Conservation (phyloP, 2,888 invertebrate species). For the Ctena decussata region DNA sequence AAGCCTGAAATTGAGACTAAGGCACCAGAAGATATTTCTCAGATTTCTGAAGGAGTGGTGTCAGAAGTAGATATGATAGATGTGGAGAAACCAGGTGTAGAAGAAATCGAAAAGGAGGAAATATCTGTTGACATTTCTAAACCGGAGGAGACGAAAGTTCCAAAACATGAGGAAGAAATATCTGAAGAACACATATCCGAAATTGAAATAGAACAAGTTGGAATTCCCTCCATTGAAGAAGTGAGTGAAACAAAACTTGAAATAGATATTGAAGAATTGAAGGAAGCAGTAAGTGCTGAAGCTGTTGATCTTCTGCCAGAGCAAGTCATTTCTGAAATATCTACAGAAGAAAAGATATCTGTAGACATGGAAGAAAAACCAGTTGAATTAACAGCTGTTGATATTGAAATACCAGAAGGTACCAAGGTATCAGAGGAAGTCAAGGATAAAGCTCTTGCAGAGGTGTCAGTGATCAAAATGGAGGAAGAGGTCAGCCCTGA, state of each 20-base stretch:
- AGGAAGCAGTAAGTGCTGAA: no score
- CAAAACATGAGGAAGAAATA: slow-evolving; percentile 2
- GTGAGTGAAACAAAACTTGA: background rate
- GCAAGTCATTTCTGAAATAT: no score
- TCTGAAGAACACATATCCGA: slow-evolving; percentile 5
- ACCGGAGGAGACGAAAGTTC: background rate
- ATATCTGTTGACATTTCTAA: background rate
- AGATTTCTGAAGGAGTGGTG: slow-evolving; percentile 2
- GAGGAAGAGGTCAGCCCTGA: no score
- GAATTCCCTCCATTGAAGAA: background rate
- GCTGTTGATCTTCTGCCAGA: no score
- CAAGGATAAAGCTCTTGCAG: no score
- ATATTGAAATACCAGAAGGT: slow-evolving; percentile 57
- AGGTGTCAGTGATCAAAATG: no score
- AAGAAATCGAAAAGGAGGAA: slow-evolving; percentile 24
- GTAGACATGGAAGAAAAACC: background rate
- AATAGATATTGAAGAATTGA: background rate
- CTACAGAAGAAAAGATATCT: no score
- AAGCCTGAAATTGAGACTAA: slow-evolving; percentile 5
- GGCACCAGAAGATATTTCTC: slow-evolving; percentile 16
- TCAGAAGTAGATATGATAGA: background rate
- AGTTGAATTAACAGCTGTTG: slow-evolving; percentile 83
- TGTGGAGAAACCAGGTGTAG: slow-evolving; percentile 16
- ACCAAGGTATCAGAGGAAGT: no score
- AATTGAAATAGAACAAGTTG: background rate